Conservation (phyloP, 2,113 vertebrate species). For the Hyperopisus bebe region DNA sequence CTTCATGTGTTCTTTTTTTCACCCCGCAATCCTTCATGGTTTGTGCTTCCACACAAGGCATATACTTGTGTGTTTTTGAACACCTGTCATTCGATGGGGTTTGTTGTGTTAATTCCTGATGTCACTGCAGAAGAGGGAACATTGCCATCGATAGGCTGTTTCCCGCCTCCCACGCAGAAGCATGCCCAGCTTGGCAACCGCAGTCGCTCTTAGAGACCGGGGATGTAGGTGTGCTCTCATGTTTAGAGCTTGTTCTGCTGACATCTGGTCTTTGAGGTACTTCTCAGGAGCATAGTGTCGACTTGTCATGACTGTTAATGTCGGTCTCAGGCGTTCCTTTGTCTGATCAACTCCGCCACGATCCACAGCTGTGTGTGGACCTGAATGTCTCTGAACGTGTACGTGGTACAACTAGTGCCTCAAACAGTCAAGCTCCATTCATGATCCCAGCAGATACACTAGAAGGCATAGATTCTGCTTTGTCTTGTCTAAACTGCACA, state of each 20-base stretch:
- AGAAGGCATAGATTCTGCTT: not conserved
- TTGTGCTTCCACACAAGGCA: not conserved
- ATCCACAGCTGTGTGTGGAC: not conserved
- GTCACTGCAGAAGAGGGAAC: not conserved
- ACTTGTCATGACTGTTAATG: not conserved
- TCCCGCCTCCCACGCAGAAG: slow-evolving; percentile 22
- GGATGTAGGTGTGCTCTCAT: not conserved
- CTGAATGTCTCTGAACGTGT: not conserved
- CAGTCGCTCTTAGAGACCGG: slow-evolving; percentile 50
- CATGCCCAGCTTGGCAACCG: slow-evolving; percentile 45
- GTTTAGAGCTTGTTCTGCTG: not conserved
- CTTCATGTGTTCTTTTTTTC: not conserved
- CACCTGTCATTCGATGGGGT: not conserved
- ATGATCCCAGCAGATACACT: not conserved
- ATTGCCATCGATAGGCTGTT: slow-evolving; percentile 7
- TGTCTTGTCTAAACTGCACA: not conserved
- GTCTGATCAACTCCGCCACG: not conserved
- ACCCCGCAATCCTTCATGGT: not conserved
- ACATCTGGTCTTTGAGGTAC: not conserved
- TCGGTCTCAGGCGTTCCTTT: not conserved
- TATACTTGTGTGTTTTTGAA: not conserved
- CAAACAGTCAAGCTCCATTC: not conserved
- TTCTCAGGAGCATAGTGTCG: not conserved
- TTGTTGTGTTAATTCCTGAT: not conserved
- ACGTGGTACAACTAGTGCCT: not conserved